These are phyloP conservation scores for Peromyscus eremicus DNA, from an alignment of 2,797 vertebrate genomes.

Conservation along the genomic window DNA sequence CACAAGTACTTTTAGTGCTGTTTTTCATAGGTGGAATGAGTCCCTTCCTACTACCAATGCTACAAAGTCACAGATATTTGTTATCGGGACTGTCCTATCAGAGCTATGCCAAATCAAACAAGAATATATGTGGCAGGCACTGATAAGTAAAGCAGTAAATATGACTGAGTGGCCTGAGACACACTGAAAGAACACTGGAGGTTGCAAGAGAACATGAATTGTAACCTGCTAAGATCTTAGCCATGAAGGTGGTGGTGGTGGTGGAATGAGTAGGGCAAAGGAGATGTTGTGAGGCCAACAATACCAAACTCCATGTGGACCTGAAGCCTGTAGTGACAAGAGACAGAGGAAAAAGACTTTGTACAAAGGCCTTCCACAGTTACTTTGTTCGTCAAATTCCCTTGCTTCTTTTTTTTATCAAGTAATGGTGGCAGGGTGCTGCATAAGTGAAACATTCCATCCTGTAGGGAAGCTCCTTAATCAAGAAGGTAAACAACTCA, in stretches of 20 bases:
- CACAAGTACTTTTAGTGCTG: constrained; percentile 46
- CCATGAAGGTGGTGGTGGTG: background rate
- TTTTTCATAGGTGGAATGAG: background rate
- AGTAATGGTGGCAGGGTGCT: background rate
- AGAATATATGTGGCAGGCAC: background rate
- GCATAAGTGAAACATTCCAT: background rate
- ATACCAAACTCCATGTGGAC: background rate
- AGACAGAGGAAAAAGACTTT: background rate
- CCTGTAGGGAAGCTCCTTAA: background rate
- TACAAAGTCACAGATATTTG: background rate
- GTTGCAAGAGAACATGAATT: background rate
- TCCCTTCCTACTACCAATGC: background rate
- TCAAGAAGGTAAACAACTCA: background rate
- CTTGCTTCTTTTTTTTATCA: background rate
- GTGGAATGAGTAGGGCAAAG: background rate
- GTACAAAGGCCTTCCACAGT: background rate
- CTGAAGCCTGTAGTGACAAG: background rate
- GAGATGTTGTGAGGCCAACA: background rate
- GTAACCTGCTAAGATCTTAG: background rate
- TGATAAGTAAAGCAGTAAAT: background rate
- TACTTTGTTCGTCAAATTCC: background rate
- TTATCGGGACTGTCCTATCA: background rate
- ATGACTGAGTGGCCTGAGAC: background rate
- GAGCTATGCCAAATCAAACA: background rate
- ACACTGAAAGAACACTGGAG: background rate